Conservation (phyloP, 2,888 invertebrate genomes). For the Synanthedon myopaeformis region DNA sequence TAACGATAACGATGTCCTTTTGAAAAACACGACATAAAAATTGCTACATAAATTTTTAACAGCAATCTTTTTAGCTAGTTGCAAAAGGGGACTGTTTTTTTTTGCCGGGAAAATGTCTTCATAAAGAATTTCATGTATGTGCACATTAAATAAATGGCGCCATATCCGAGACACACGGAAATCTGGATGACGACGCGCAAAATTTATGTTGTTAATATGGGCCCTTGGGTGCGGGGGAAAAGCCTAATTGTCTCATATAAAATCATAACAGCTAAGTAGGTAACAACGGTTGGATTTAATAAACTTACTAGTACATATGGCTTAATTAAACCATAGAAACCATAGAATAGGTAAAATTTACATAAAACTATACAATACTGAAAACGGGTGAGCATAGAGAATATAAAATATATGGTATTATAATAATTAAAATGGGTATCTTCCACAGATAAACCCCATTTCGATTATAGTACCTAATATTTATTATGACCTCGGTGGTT, state of each 20-base stretch:
- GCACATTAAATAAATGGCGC: conserved; percentile 32
- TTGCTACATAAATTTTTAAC: not conserved
- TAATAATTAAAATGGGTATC: too few relatives aligned
- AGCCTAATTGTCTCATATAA: not conserved
- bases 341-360: too few relatives aligned
- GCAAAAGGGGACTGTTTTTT: conserved; percentile 5
- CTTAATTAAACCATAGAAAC: too few relatives aligned
- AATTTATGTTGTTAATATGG: conserved; percentile 32
- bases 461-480: too few relatives aligned
- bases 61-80: conserved; percentile 1
- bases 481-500: too few relatives aligned
- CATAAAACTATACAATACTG: too few relatives aligned
- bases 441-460: too few relatives aligned
- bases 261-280: not conserved
- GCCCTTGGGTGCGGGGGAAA: not conserved
- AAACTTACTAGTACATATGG: too few relatives aligned
- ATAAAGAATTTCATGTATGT: conserved; percentile 33
- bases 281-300: not conserved
- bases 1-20: too few relatives aligned
- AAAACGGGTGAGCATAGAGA: too few relatives aligned
- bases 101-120: conserved; percentile 17
- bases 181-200: conserved; percentile 18
- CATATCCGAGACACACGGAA: conserved; percentile 22
- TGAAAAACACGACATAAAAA: too few relatives aligned
- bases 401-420: too few relatives aligned